Conservation (phyloP, 2,797 vertebrate species). For the Molossus alvarezi region DNA sequence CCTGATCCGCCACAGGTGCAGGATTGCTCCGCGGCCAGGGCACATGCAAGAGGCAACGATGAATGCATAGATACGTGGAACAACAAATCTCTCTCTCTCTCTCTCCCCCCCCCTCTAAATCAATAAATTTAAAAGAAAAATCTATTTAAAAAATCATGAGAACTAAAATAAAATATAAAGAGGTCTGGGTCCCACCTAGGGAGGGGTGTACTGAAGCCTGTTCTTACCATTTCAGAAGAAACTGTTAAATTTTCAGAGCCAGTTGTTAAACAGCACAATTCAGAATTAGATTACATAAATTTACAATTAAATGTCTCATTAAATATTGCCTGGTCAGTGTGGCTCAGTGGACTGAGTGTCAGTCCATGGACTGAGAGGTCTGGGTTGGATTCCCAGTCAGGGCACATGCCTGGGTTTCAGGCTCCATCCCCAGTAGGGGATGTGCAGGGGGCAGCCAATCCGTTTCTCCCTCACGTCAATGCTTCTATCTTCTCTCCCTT, state of each 20-base stretch:
- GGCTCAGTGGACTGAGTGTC: too few species aligned
- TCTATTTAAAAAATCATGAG: background rate
- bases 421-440: too few species aligned
- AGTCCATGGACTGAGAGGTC: too few species aligned
- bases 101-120: background rate
- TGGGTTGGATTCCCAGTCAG: too few species aligned
- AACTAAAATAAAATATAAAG: background rate
- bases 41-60: background rate
- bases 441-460: too few species aligned
- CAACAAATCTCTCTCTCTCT: background rate
- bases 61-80: background rate
- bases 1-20: background rate
- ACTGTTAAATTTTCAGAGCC: background rate
- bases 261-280: conserved; percentile 21
- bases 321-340: background rate
- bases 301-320: conserved; percentile 42
- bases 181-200: background rate
- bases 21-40: background rate
- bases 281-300: conserved; percentile 1
- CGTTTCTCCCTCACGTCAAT: too few species aligned
- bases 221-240: conserved; percentile 1
- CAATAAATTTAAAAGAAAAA: background rate
- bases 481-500: too few species aligned
- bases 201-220: background rate
- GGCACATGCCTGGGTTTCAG: too few species aligned